Conservation (phyloP, 1,140 invertebrate genomes). For the Tetraneura akinire region DNA sequence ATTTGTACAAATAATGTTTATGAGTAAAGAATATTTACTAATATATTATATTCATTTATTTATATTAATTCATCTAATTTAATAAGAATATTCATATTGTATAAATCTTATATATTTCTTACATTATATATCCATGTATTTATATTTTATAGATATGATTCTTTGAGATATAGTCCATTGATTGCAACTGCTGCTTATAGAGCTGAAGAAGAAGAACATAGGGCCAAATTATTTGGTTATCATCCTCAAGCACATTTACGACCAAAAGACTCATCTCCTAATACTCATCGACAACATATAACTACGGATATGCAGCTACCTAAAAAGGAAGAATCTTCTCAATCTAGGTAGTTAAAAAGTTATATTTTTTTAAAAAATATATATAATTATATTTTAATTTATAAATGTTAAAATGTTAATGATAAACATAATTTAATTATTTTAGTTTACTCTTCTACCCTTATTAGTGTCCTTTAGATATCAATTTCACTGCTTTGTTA, state of each 20-base stretch:
- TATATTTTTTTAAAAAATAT: not conserved
- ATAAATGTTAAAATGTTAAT: not conserved
- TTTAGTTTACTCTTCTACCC: not conserved
- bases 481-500: not conserved
- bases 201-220: slow-evolving; percentile 69
- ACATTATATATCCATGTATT: not conserved
- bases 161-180: slow-evolving; percentile 55
- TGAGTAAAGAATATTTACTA: too few relatives aligned
- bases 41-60: too few relatives aligned
- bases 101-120: too few relatives aligned
- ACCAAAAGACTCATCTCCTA: slow-evolving; percentile 53
- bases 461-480: not conserved
- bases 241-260: slow-evolving; percentile 61
- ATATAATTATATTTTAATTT: slow-evolving; percentile 11
- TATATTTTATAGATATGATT: slow-evolving; percentile 55
- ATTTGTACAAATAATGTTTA: too few relatives aligned
- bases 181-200: slow-evolving; percentile 54
- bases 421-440: not conserved
- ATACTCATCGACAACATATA: slow-evolving; percentile 34
- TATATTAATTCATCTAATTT: too few relatives aligned
- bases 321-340: slow-evolving; percentile 55
- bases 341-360: slow-evolving; percentile 54
- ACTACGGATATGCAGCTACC: slow-evolving; percentile 52
- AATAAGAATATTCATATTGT: too few relatives aligned
- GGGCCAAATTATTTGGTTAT: slow-evolving; percentile 71